Base-by-base conservation (phyloP, 2,888 invertebrate genomes). In the Gastracanthus pulcherrimus region DNA sequence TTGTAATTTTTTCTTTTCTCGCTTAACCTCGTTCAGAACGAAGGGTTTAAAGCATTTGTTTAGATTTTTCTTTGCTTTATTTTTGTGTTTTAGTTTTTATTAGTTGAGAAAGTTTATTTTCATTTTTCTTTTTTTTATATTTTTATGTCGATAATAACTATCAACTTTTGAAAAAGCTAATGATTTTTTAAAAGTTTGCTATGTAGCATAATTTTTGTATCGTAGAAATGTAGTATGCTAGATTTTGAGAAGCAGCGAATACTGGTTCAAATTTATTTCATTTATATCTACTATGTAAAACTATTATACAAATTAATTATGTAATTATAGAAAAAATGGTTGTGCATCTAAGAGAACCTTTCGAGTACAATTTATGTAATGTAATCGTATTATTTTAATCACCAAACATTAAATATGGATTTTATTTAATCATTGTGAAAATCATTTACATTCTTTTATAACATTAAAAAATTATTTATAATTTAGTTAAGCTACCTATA, bases 311-410 rank as follows among this genome's bases (percentile, higher is more conserved):
- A 36, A 29, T 80, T 36, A 51, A 55, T 48, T 75, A 62, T 41
- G n/a, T n/a, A n/a, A n/a, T 62, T 38, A 36, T 48, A 36, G 34
- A 64, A 64, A 29, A 38, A 36, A 60, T 81, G 67, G 76, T 76
- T 76, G 71, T 81, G 58, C 67, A 76, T 34, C 9, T 36, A 60
- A 45, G 64, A 70, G 55, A 75, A 75, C 66, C 62, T 60, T 81
- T 67, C 16, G 29, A 77, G 69, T 81, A 81, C 62, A 81, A 77
- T 77, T 74, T 76, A 74, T 62, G 7, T 74, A 67, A 69, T 41
- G 48, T 77, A 81, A 77, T 67, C 62, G 31, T 76, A 64, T 64
- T 76, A 48, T 76, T n/a, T 62, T 67, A 64, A 19, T 58, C 67
- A 62, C 45, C 11, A 62, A 70, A 74, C 26, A 16, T 51, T 74